phyloP scores from a whole-genome alignment of 1,140 invertebrate genomes.

The Psix sp. region DNA sequence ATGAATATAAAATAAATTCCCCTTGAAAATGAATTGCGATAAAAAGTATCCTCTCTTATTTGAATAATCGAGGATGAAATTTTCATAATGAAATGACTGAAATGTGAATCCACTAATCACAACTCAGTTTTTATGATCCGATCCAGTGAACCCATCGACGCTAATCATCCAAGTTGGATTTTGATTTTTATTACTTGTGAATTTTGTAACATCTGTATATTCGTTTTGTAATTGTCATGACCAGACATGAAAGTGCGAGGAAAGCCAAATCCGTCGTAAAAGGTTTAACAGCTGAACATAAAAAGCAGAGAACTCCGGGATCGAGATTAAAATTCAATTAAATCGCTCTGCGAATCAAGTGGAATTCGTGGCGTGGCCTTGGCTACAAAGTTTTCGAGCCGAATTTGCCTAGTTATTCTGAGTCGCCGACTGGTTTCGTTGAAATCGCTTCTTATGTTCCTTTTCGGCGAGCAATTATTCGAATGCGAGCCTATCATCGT shows the following conservation, averaged over 20 bases:
- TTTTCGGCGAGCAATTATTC: constrained; percentile 59
- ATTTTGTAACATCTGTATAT: not conserved
- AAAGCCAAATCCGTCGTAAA: constrained; percentile 19
- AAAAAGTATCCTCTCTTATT: too few species aligned
- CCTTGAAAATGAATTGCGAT: too few species aligned
- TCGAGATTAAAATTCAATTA: constrained; percentile 55
- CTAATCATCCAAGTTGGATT: too few species aligned
- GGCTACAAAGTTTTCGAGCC: constrained; percentile 32
- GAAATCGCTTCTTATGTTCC: constrained; percentile 54
- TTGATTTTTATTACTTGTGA: too few species aligned
- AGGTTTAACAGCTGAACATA: constrained; percentile 20
- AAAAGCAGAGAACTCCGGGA: constrained; percentile 7
- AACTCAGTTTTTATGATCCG: too few species aligned
- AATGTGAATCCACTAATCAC: too few species aligned
- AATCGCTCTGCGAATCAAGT: constrained; percentile 39
- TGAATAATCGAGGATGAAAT: too few species aligned
- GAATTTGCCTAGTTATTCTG: constrained; percentile 52
- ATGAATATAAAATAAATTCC: too few species aligned
- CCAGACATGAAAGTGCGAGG: not conserved
- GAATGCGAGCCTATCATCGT: constrained; percentile 54
- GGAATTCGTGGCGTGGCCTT: constrained; percentile 44
- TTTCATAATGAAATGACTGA: too few species aligned
- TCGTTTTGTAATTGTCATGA: not conserved
- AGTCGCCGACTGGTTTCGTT: constrained; percentile 40
- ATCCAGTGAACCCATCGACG: too few species aligned